These are phyloP conservation scores for Pristis pectinata DNA, from an alignment of 2,797 vertebrate genomes.

Conservation along the genomic window DNA sequence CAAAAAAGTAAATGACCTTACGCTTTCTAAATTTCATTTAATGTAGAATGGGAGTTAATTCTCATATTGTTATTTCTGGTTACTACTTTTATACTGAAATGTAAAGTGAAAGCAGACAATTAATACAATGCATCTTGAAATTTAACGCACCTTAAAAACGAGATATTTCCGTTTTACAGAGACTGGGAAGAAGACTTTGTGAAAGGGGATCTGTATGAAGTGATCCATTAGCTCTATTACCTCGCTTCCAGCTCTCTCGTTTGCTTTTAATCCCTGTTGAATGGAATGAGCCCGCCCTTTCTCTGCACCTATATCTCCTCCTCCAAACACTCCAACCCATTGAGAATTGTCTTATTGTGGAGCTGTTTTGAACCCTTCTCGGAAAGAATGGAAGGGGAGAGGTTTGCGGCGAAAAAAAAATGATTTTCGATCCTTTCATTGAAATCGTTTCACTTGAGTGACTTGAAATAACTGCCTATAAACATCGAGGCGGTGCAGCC, in stretches of 20 bases:
- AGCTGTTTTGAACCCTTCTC: constrained; percentile 29
- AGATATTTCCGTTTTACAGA: background rate
- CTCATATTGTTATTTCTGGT: background rate
- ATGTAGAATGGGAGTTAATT: background rate
- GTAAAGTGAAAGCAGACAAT: background rate
- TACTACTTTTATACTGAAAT: background rate
- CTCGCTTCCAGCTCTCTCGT: background rate
- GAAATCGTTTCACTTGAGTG: constrained; percentile 34
- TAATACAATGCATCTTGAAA: background rate
- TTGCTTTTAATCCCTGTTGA: constrained; percentile 24
- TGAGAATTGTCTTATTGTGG: constrained; percentile 32
- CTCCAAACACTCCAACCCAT: background rate
- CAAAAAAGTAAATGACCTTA: background rate
- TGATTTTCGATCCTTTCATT: constrained; percentile 35
- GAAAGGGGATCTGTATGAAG: constrained; percentile 32
- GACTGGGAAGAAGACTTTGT: background rate
- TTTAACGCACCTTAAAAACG: background rate
- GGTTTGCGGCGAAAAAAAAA: background rate
- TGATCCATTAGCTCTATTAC: constrained; percentile 35
- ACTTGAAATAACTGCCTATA: constrained; percentile 23
- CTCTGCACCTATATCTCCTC: constrained; percentile 31
- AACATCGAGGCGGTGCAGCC: background rate
- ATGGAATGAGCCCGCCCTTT: constrained; percentile 21
- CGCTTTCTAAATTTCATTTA: background rate
- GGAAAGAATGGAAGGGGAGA: constrained; percentile 23